phyloP scores from a whole-genome alignment of 2,888 invertebrate genomes.

The Strigamia transsilvanica region DNA sequence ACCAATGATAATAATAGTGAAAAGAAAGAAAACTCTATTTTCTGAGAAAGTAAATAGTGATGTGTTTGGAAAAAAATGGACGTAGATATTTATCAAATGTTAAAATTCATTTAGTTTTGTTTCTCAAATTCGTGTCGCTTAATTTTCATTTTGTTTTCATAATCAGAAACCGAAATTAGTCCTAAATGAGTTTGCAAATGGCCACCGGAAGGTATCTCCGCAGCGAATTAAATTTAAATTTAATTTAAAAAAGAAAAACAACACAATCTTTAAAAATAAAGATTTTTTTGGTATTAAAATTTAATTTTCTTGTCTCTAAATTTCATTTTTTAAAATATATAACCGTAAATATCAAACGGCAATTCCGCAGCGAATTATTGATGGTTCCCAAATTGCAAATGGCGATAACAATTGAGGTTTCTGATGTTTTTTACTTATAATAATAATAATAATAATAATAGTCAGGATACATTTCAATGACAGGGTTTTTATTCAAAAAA shows the following conservation, averaged over 20 bases:
- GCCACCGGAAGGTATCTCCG: background rate
- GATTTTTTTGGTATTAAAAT: too few species aligned
- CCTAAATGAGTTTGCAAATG: background rate
- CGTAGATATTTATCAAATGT: conserved; percentile 48
- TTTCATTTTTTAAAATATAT: too few species aligned
- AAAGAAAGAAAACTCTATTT: conserved; percentile 36
- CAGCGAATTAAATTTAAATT: background rate
- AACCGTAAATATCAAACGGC: too few species aligned
- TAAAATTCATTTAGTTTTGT: conserved; percentile 34
- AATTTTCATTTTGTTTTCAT: background rate
- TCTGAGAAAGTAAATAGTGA: conserved; percentile 27
- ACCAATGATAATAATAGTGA: conserved; percentile 3
- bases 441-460: background rate
- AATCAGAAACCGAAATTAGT: background rate
- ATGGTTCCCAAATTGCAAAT: too few species aligned
- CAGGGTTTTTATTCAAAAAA: background rate
- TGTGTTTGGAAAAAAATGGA: conserved; percentile 42
- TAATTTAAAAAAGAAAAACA: background rate
- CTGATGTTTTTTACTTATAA: background rate
- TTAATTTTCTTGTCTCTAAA: too few species aligned
- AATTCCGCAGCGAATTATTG: too few species aligned
- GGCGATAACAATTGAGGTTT: background rate
- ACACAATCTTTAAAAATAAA: too few species aligned
- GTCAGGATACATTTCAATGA: background rate
- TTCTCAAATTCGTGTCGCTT: conserved; percentile 20